Conservation (phyloP, 2,113 vertebrate genomes). For the Carlito syrichta region DNA sequence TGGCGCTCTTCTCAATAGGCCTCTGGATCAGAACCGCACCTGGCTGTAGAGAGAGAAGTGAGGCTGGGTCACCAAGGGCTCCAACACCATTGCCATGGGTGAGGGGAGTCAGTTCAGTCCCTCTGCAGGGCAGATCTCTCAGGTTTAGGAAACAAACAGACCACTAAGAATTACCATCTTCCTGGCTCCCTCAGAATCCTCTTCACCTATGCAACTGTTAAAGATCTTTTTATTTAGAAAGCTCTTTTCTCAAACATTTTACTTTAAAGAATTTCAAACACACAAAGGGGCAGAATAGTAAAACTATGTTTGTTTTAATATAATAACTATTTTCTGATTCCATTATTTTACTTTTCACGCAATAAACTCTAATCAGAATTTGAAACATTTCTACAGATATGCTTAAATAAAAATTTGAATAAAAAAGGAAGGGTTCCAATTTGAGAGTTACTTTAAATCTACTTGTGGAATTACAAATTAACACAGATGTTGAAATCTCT, state of each 20-base stretch:
- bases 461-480: not conserved
- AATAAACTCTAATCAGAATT: not conserved
- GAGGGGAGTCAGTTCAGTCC: not conserved
- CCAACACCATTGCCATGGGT: not conserved
- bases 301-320: not conserved
- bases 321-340: not conserved
- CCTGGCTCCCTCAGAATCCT: not conserved
- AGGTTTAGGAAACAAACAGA: not conserved
- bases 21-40: not conserved
- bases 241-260: not conserved
- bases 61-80: too few relatives aligned
- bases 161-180: not conserved
- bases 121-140: accelerated
- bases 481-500: not conserved
- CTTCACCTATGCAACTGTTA: not conserved
- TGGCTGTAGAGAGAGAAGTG: not conserved
- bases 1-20: not conserved
- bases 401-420: not conserved
- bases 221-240: not conserved
- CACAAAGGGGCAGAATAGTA: not conserved
- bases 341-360: not conserved
- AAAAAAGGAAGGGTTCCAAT: not conserved
- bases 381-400: not conserved
- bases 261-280: not conserved
- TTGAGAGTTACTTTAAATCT: not conserved